Base-by-base conservation (phyloP, 2,113 vertebrate genomes). In the Ursus arctos region DNA sequence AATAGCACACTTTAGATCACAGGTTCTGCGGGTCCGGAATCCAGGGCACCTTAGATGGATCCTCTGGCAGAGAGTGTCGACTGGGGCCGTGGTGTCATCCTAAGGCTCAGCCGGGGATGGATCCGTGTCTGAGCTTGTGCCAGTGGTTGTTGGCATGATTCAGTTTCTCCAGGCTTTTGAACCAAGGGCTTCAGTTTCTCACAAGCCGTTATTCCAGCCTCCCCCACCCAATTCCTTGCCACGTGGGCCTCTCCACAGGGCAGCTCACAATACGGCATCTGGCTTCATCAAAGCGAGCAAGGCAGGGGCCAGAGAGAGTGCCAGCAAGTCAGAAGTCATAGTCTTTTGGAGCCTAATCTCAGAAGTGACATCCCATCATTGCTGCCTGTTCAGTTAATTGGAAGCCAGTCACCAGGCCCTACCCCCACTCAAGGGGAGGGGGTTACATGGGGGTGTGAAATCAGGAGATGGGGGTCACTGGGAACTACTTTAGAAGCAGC, bases 251-350 rank as follows among this genome's bases (percentile, higher is more conserved):
- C 16, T 49, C 36, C 12, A 2, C 0, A 11, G 43, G 33, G 65
- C 19, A 28, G 40, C 59, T 51, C 12, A 36, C 7, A 21, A 3
- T 1, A 1, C 0, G 26, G n/a, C 14, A 6, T n/a, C 40, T 33
- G 4, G 6, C 22, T 63, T 72, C 59, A 63, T 31, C 43, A 31
- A 36, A 43, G 16, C 0, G 3, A 51, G 16, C 31, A n/a, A 40
- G 19, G 47, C 40, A 47, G 19, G 59, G 71, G 4, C 36, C 53
- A 7, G 31, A 43, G 36, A 33, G 33, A 15, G 14, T 1, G 12
- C 7, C 55, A 55, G 82, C 10, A 6, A 61, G 59, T 36, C 16
- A 6, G 67, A 79, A 63, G 67, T 26, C 22, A 1, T 31, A 0
- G 74, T 40, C 21, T 9, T 74, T 33, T 19, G 11, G 22, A n/a